Base-by-base conservation (phyloP, 2,888 invertebrate genomes). In the Cacoxenus indagator region DNA sequence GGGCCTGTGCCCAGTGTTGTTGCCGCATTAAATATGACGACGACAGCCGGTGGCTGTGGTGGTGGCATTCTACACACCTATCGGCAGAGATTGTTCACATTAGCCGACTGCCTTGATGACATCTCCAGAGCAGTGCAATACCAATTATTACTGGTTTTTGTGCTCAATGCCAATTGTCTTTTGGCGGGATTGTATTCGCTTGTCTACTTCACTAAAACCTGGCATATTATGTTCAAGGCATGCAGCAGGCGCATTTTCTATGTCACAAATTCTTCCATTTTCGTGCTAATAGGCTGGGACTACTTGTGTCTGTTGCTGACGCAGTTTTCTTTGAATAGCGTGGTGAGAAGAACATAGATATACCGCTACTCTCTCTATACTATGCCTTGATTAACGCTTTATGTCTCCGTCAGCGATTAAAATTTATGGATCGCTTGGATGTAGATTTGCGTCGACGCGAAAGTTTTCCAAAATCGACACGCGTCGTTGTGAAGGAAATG, bases 151-250 rank as follows among this genome's bases (percentile, higher is more conserved):
- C 67, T 87, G 22, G 67, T 85, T 17, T 64, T 84, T 0, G 31
- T 46, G 9, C 59, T 87, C 51, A 87, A 87, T 69, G 76, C 71
- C 2, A 78, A 82, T 45, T 84, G 86, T n/a, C 70, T 87, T 5
- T 69, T 86, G 24, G 78, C 78, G 19, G 87, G 82, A 1, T 67
- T 73, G 2, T 84, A 85, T 59, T 54, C 75, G 8, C 67, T 72
- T n/a, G 70, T 83, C 4, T 82, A 85, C 68, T 86, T 78, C 46
- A 64, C 76, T 31, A 75, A 72, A 27, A 76, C 70, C 29, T 86
- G 86, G 86, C 37, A 83, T 57, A 51, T 84, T 4, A 67, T 86
- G 46, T 82, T 86, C 51, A 69, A 73, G 2, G 76, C 75, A 2
- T 73, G 76, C n/a, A 69, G 75, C 48, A 76, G 72, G 11, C 77